These are phyloP conservation scores for Aleiodes sp. DNA, from an alignment of 1,140 invertebrate genomes.

Conservation along the genomic window DNA sequence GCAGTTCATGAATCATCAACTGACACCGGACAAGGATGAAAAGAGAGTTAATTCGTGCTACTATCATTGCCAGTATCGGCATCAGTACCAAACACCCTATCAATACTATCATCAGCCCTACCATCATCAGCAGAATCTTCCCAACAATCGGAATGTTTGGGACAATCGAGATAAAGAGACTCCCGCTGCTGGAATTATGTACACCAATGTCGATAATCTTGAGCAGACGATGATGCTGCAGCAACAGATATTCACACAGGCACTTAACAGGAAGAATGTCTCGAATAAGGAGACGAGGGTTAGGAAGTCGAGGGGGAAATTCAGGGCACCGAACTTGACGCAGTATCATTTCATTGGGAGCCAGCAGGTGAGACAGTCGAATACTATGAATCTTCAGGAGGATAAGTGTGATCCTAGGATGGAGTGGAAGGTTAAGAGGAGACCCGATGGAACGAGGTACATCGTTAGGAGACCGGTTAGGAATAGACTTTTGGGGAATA, in stretches of 20 bases:
- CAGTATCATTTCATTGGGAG: conserved; percentile 72
- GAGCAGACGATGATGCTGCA: conserved; percentile 79
- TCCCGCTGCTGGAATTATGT: conserved; percentile 70
- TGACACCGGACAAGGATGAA: neutral
- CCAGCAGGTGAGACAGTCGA: conserved; percentile 64
- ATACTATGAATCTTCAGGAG: conserved; percentile 51
- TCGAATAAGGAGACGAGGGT: conserved; percentile 48
- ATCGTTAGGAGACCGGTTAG: conserved; percentile 78
- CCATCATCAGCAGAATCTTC: conserved; percentile 4
- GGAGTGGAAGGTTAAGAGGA: conserved; percentile 84
- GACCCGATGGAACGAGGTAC: conserved; percentile 82
- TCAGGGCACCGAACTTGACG: conserved; percentile 69
- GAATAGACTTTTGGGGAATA: conserved; percentile 75
- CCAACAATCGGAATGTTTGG: neutral
- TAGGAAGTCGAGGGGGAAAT: conserved; percentile 55
- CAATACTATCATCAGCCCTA: conserved; percentile 22
- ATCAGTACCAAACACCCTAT: conserved; percentile 2
- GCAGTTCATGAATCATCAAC: neutral
- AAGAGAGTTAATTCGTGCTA: neutral
- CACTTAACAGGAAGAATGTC: conserved; percentile 60
- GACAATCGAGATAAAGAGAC: conserved; percentile 33
- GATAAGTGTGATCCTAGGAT: conserved; percentile 67
- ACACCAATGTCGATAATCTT: conserved; percentile 78
- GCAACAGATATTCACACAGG: conserved; percentile 75
- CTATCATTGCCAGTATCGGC: neutral